Conservation (phyloP, 2,797 vertebrate genomes). For the Tragopan temminckii region DNA sequence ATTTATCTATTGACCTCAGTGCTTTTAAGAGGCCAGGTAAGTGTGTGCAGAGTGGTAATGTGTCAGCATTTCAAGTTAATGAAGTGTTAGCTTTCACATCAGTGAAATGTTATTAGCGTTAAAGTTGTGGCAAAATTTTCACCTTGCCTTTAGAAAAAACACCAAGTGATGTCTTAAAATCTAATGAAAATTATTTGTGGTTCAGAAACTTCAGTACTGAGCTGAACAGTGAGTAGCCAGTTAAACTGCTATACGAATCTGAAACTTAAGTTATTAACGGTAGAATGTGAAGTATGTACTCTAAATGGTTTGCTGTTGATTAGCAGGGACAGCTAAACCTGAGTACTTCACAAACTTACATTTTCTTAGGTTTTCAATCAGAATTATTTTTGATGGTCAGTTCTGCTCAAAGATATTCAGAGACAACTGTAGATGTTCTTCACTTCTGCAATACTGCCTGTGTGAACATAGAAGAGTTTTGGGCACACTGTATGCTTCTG, state of each 20-base stretch:
- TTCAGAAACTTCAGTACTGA: neutral
- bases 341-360: accelerated
- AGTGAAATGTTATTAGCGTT: neutral
- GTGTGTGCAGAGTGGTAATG: neutral
- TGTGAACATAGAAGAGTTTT: neutral
- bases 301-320: neutral
- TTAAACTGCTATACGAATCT: neutral
- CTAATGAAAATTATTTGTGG: neutral
- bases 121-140: neutral
- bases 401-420: neutral
- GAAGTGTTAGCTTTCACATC: neutral
- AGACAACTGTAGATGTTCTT: neutral
- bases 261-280: neutral
- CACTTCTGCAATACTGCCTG: neutral
- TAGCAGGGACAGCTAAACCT: neutral
- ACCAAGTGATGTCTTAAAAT: neutral
- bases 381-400: neutral
- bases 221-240: neutral
- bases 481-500: neutral
- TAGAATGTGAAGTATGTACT: neutral
- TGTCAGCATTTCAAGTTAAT: neutral
- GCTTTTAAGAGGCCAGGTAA: neutral
- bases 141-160: neutral
- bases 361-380: neutral
- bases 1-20: neutral